Percentiles rank a stretch among this genome's conserved stretches.
phyloP scores from a whole-genome alignment of 2,113 vertebrate genomes.

The Oxyruncus cristatus region DNA sequence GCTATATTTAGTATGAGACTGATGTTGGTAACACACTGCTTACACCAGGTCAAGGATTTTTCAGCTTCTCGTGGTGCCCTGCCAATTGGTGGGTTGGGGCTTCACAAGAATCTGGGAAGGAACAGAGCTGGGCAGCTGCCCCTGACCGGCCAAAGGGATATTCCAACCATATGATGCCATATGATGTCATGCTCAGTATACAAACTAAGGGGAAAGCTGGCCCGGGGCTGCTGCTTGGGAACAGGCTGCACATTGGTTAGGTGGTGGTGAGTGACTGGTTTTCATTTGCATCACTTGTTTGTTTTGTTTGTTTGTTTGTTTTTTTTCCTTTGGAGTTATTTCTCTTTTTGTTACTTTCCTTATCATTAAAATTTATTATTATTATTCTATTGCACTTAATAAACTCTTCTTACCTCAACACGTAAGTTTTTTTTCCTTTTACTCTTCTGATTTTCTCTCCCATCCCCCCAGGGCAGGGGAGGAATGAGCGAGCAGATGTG shows the following conservation, averaged over 20 bases:
- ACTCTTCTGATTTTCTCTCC: not conserved
- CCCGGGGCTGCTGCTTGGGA: not conserved
- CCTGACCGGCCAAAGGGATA: not conserved
- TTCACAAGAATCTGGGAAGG: not conserved
- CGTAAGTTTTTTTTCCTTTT: not conserved
- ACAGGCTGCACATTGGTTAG: accelerated
- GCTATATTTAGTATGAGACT: not conserved
- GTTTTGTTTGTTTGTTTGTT: not conserved
- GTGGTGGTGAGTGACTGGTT: not conserved
- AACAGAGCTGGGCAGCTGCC: not conserved
- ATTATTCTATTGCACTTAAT: not conserved
- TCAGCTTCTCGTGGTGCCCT: not conserved
- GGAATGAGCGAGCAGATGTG: not conserved
- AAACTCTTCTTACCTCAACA: not conserved
- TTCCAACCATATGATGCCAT: not conserved
- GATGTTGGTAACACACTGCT: not conserved
- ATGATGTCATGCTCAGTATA: not conserved
- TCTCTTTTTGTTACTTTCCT: not conserved
- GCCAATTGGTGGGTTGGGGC: accelerated
- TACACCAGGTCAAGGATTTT: not conserved
- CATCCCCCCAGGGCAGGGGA: not conserved
- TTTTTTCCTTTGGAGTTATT: not conserved
- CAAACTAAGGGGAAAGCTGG: not conserved
- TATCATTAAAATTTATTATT: not conserved
- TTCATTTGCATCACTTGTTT: not conserved